Base-by-base conservation (phyloP, 2,888 invertebrate genomes). In the Caenorhabditis becei region DNA sequence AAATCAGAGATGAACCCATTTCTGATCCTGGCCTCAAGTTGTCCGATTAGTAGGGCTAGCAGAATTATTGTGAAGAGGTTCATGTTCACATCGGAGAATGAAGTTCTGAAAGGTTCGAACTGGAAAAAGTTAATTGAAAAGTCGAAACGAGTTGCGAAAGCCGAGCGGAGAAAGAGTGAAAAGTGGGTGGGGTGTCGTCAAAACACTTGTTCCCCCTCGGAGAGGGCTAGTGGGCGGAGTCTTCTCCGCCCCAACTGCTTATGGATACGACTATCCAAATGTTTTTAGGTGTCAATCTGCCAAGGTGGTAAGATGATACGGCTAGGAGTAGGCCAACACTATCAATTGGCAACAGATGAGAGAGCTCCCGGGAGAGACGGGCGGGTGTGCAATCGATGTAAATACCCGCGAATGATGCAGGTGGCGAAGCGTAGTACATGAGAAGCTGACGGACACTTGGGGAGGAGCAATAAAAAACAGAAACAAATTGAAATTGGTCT, bases 121-220 rank as follows among this genome's bases (percentile, higher is more conserved):
- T 35, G 18, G 20, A 20, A 49, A 5, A 54, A 54, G 32, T 7
- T 10, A 7, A 32, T 32, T 4, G 10, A 7, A 14, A 28, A n/a
- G 26, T 54, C 28, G n/a, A 54, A 28, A 4, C 11, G 54, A 26
- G 26, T 59, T 32, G 18, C 10, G 14, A 24, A 37, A 11, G 4
- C 18, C 20, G 18, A 23, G 58, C 2, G 20, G 8, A 59, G 20
- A 35, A 32, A 37, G 41, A 59, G 54, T 28, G 47, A 62, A 23
- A 51, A 32, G 32, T 7, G 10, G n/a, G 18, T 24, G 24, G 49
- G 51, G 28, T 49, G 32, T 49, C 28, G 23, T 51, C 51, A 65
- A 65, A 51, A 65, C 51, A 65, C 49, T 65, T 51, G 65, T 65
- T 65, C 51, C 32, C 24, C 14, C n/a, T 16, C 28, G n/a, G n/a